These are phyloP conservation scores for Pseudomyrmex pallidus DNA, from an alignment of 1,140 invertebrate genomes.

Conservation along the genomic window DNA sequence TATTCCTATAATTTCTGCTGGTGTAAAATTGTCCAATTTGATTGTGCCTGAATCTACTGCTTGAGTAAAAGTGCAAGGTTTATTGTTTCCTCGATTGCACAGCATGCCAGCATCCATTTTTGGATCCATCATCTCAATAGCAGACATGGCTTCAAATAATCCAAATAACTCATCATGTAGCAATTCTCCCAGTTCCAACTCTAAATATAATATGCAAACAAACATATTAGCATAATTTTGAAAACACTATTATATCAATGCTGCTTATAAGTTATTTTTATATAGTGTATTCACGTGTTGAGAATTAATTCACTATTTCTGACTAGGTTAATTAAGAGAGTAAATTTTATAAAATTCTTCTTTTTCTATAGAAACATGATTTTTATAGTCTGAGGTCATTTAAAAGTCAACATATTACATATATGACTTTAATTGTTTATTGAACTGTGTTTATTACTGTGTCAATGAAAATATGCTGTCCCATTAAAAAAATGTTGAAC, in stretches of 20 bases:
- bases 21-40: conserved; percentile 91
- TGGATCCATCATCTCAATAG: conserved; percentile 99
- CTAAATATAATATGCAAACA: conserved; percentile 81
- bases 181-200: conserved; percentile 94
- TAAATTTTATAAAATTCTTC: too few relatives aligned
- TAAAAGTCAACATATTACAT: too few relatives aligned
- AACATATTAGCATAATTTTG: conserved; percentile 21
- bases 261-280: too few relatives aligned
- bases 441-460: too few relatives aligned
- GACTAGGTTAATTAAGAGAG: too few relatives aligned
- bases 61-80: conserved; percentile 95
- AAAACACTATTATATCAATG: background rate
- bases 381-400: too few relatives aligned
- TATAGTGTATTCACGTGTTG: too few relatives aligned
- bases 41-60: conserved; percentile 92
- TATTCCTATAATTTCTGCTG: conserved; percentile 92
- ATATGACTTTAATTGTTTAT: too few relatives aligned
- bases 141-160: conserved; percentile 99
- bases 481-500: too few relatives aligned
- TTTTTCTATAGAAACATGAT: too few relatives aligned
- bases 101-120: conserved; percentile 99
- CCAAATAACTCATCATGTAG: conserved; percentile 96
- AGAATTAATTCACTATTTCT: too few relatives aligned
- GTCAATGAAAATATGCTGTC: too few relatives aligned
- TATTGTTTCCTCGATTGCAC: conserved; percentile 94